Base-by-base conservation (phyloP, 2,113 vertebrate genomes). In the Microtus montanus region DNA sequence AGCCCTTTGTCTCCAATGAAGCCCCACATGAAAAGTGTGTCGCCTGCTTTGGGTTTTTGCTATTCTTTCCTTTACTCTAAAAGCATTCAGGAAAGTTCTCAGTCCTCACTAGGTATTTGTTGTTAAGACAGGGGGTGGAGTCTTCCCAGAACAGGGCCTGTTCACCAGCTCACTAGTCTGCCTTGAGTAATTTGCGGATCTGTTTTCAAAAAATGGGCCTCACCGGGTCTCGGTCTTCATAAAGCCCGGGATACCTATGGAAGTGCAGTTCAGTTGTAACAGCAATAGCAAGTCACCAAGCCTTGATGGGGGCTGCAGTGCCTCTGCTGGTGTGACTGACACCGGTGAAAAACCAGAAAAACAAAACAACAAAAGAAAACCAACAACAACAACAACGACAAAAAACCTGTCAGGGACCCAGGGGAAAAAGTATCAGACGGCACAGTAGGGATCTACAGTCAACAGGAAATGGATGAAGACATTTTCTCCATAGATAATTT, bases 1-100 rank as follows among this genome's bases (percentile, higher is more conserved):
- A 88, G 22, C 77, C 52, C 66, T 70, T 28, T 20, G 10, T 38
- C 52, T 2, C 3, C 49, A 70, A 35, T 33, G 24, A 90, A 5
- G 92, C 68, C 35, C 93, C 86, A 54, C 19, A 19, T 64, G 28
- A 79, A 93, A 80, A 92, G n/a, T 64, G 19, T 0, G 0, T 70
- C 73, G 70, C 2, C 4, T 26, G 49, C 78, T 86, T 84, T 78
- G 52, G 47, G 68, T 94, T 90, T 92, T 64, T 44, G 5, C 84
- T 92, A 2, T 19, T 89, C 52, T 90, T 71, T 80, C 20, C 84
- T 79, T 96, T 64, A 14, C 70, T 87, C 71, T n/a, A 93, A 52
- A 87, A 74, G 38, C 47, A 84, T 66, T 79, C 5, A 38, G 13
- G 87, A 92, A 58, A 3, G 19, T 52, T 90, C 94, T 82, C 22